Percentiles rank a stretch among this genome's conserved stretches.
phyloP scores from a whole-genome alignment of 2,888 invertebrate genomes.

The Cantharis flavilabris region DNA sequence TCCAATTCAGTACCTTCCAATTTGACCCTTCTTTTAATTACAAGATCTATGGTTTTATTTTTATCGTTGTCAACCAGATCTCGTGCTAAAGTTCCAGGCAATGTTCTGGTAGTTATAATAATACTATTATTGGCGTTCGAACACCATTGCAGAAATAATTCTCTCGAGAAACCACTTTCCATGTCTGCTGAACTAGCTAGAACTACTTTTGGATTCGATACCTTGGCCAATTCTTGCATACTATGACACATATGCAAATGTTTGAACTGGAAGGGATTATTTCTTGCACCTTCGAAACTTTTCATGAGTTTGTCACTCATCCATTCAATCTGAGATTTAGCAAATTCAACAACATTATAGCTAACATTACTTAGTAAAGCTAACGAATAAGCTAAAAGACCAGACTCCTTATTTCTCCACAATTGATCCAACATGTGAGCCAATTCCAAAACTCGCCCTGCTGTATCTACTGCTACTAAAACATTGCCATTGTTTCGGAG shows the following conservation, averaged over 20 bases:
- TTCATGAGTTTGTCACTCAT: constrained; percentile 99
- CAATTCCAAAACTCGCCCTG: constrained; percentile 93
- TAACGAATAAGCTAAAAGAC: constrained; percentile 90
- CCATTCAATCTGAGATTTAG: constrained; percentile 99
- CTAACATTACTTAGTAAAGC: constrained; percentile 95
- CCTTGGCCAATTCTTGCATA: constrained; percentile 80
- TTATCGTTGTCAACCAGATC: constrained; percentile 79
- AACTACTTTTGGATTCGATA: constrained; percentile 93
- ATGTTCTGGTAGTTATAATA: constrained; percentile 86
- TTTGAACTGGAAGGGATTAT: constrained; percentile 94
- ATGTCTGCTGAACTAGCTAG: constrained; percentile 93
- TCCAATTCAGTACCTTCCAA: constrained; percentile 80
- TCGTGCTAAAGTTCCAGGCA: constrained; percentile 79
- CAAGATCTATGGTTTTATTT: constrained; percentile 72
- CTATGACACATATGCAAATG: constrained; percentile 94
- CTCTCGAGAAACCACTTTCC: constrained; percentile 93
- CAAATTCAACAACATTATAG: constrained; percentile 98
- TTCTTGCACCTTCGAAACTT: constrained; percentile 86
- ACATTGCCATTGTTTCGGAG: constrained; percentile 94
- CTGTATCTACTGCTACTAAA: constrained; percentile 94
- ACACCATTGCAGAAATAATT: constrained; percentile 94
- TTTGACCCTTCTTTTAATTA: constrained; percentile 70
- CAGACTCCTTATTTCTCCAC: constrained; percentile 95
- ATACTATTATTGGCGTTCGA: constrained; percentile 90
- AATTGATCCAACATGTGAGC: constrained; percentile 95